Conservation (phyloP, 2,797 vertebrate genomes). For the Poecilia velifera region DNA sequence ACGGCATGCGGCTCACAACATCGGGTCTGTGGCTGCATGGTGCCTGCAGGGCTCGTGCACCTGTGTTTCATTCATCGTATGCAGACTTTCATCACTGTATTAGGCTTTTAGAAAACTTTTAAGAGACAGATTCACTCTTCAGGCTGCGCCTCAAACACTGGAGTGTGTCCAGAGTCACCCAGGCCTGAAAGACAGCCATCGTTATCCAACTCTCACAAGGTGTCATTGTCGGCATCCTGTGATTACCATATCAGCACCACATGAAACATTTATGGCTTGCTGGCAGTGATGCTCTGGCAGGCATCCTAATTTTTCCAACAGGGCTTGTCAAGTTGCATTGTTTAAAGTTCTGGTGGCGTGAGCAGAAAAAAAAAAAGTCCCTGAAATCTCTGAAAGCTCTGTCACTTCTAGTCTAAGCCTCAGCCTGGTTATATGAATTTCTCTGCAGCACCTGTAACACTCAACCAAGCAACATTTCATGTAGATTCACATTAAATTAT, state of each 20-base stretch:
- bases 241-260: slow-evolving; percentile 75
- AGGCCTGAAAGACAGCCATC: slow-evolving; percentile 74
- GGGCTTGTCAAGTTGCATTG: slow-evolving; percentile 69
- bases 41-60: slow-evolving; percentile 18
- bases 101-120: slow-evolving; percentile 19
- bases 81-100: slow-evolving; percentile 29
- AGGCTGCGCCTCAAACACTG: slow-evolving; percentile 64
- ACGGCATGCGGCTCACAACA: slow-evolving; percentile 31
- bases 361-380: slow-evolving; percentile 31
- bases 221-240: slow-evolving; percentile 75
- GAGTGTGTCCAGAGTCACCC: slow-evolving; percentile 67
- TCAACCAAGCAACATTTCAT: not conserved
- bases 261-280: slow-evolving; percentile 75
- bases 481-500: not conserved
- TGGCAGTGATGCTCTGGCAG: slow-evolving; percentile 66
- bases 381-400: slow-evolving; percentile 22
- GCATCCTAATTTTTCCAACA: slow-evolving; percentile 64
- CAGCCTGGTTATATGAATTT: slow-evolving; percentile 21
- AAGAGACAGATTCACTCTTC: slow-evolving; percentile 43
- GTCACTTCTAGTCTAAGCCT: slow-evolving; percentile 27
- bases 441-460: slow-evolving; percentile 18
- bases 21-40: not conserved
- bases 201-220: slow-evolving; percentile 77
- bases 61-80: slow-evolving; percentile 33
- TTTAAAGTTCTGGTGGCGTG: slow-evolving; percentile 54